Conservation (phyloP, 2,113 vertebrate species). For the Pseudonaja textilis region DNA sequence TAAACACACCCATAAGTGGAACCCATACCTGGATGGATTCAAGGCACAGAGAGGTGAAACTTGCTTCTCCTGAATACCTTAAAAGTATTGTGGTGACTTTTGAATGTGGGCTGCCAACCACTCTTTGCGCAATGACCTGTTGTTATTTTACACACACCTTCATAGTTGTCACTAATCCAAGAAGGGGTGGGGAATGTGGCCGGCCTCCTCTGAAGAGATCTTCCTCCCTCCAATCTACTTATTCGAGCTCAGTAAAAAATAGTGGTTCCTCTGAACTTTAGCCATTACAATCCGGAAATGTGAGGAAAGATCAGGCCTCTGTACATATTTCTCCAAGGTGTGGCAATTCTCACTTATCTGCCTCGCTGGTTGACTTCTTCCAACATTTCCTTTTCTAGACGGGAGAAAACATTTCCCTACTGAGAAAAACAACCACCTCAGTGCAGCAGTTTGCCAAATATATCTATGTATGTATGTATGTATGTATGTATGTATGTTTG, state of each 20-base stretch:
- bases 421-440: background rate
- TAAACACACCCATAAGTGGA: background rate
- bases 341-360: background rate
- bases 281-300: background rate
- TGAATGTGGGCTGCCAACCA: background rate
- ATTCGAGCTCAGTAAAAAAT: background rate
- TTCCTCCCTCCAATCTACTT: background rate
- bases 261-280: background rate
- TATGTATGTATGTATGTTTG: no score
- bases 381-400: slow-evolving; percentile 6
- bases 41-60: background rate
- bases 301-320: background rate
- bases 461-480: no score
- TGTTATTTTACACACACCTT: background rate
- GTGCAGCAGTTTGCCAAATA: background rate
- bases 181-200: background rate
- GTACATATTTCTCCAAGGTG: background rate
- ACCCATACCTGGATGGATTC: background rate
- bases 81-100: background rate
- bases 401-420: background rate
- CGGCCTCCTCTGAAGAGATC: background rate
- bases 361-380: background rate
- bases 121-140: background rate
- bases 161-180: background rate
- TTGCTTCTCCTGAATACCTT: no score